Conservation (phyloP, 2,113 vertebrate genomes). For the Accipiter virgatus region DNA sequence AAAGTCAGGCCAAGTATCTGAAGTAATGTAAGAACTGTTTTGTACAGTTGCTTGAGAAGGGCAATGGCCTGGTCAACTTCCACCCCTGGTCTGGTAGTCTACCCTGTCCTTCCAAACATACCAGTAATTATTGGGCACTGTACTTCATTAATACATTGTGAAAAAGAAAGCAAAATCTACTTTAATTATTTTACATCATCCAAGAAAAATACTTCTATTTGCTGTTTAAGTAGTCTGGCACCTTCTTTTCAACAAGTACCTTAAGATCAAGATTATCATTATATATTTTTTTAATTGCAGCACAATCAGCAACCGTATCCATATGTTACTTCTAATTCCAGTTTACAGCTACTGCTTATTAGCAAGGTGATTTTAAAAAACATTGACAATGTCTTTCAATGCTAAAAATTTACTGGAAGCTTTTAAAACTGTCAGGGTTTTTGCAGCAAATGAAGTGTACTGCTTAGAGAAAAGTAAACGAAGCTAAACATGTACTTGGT, state of each 20-base stretch:
- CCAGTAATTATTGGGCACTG: neutral
- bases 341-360: neutral
- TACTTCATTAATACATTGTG: neutral
- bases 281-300: neutral
- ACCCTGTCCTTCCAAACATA: neutral
- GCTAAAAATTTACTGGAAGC: neutral
- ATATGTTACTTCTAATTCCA: neutral
- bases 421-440: neutral
- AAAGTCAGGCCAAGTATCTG: neutral
- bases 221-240: neutral
- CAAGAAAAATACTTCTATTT: neutral
- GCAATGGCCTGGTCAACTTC: neutral
- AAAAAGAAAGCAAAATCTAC: neutral
- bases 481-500: constrained; percentile 16
- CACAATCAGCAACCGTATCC: neutral
- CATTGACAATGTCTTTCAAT: neutral
- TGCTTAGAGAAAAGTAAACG: constrained; percentile 13
- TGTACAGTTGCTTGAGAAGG: neutral
- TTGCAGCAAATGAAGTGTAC: neutral
- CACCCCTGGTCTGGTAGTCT: neutral
- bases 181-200: neutral
- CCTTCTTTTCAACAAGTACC: neutral
- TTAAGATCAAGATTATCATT: neutral
- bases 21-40: neutral
- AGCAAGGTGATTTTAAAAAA: neutral